These are phyloP conservation scores for Osmerus mordax DNA, from an alignment of 2,113 vertebrate species.

Conservation along the genomic window DNA sequence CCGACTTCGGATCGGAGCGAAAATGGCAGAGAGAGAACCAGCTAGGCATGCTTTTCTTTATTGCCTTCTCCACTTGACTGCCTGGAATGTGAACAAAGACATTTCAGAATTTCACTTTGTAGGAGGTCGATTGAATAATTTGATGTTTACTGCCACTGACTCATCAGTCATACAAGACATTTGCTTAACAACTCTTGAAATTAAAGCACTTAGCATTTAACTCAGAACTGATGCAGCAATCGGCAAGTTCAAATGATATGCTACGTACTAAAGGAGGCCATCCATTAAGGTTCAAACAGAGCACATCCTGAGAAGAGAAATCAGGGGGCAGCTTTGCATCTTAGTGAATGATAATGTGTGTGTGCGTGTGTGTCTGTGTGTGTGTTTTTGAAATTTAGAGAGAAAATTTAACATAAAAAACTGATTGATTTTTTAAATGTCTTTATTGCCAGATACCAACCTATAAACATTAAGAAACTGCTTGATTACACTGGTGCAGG, in stretches of 20 bases:
- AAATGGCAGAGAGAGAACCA: conserved; percentile 39
- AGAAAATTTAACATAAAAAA: neutral
- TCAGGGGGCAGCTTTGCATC: conserved; percentile 22
- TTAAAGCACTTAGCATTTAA: conserved; percentile 60
- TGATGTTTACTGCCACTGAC: conserved; percentile 50
- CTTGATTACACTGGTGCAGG: too few relatives aligned
- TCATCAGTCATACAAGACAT: conserved; percentile 46
- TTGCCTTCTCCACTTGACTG: conserved; percentile 27
- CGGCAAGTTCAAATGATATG: conserved; percentile 55
- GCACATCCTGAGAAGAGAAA: conserved; percentile 26
- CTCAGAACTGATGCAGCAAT: conserved; percentile 35
- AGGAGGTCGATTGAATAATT: conserved; percentile 40
- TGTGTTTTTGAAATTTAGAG: neutral
- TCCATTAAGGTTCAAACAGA: conserved; percentile 61
- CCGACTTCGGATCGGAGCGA: conserved; percentile 6
- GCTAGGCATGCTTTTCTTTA: conserved; percentile 27
- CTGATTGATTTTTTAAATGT: too few relatives aligned
- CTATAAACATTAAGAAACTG: too few relatives aligned
- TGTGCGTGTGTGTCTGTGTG: neutral
- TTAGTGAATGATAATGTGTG: neutral
- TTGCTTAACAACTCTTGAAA: conserved; percentile 62
- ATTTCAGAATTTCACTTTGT: conserved; percentile 26
- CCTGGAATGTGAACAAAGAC: conserved; percentile 16
- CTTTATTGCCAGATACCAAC: too few relatives aligned
- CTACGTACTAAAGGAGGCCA: conserved; percentile 51